Conservation (phyloP, 2,113 vertebrate species). For the Tragulus kanchil region DNA sequence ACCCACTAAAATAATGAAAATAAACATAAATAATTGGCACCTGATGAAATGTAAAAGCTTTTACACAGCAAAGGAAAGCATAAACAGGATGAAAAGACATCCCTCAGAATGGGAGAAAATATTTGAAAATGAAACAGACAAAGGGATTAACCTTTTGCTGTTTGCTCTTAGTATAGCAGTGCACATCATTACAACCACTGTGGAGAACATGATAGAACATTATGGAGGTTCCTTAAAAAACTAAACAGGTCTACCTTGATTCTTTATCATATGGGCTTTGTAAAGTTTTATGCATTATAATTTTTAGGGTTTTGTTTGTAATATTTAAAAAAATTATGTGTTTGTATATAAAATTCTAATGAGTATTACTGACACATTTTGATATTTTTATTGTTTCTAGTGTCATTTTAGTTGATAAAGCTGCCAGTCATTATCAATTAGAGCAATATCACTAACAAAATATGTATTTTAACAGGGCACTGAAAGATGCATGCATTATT, state of each 20-base stretch:
- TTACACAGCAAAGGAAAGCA: not conserved
- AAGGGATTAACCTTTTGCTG: not conserved
- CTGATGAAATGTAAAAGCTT: not conserved
- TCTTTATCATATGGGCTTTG: not conserved
- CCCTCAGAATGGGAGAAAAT: not conserved
- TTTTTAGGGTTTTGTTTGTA: conserved; percentile 6
- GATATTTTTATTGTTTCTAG: conserved; percentile 26
- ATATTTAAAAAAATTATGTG: conserved; percentile 40
- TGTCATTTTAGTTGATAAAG: not conserved
- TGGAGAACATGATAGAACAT: not conserved
- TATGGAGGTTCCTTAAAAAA: not conserved
- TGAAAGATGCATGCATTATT: not conserved
- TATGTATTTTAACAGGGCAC: not conserved
- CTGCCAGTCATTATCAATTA: not conserved
- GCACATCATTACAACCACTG: not conserved
- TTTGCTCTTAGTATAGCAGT: not conserved
- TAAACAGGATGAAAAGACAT: not conserved
- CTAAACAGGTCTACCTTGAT: not conserved
- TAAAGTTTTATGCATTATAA: conserved; percentile 7
- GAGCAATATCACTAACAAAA: not conserved
- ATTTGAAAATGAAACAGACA: not conserved
- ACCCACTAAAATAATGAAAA: not conserved
- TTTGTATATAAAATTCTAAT: not conserved
- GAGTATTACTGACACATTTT: not conserved
- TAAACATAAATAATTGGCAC: not conserved